Conservation (phyloP, 2,797 vertebrate species). For the Cuniculus paca region DNA sequence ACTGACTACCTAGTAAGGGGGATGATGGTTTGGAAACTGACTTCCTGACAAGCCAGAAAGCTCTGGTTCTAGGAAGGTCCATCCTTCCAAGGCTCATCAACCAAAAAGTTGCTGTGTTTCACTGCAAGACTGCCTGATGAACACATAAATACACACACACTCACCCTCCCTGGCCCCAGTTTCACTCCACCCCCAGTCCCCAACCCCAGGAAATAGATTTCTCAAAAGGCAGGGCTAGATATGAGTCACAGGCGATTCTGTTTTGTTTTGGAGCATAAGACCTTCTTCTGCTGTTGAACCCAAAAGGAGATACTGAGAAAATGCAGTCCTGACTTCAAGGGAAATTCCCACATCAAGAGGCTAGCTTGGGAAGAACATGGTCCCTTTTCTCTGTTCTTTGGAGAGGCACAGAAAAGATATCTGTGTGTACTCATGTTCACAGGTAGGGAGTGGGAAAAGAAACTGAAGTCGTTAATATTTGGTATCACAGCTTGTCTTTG, state of each 20-base stretch:
- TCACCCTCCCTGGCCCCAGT: neutral
- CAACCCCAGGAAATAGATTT: conserved; percentile 68
- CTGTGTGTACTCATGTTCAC: neutral
- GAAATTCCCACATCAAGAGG: neutral
- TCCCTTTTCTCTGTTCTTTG: neutral
- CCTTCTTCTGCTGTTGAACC: neutral
- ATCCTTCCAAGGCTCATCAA: neutral
- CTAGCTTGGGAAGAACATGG: neutral
- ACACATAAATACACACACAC: neutral
- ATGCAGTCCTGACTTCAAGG: neutral
- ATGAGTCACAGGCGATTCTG: conserved; percentile 77
- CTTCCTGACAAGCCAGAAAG: neutral
- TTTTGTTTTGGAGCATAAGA: conserved; percentile 26
- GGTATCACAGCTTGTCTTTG: neutral
- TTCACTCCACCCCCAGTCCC: neutral
- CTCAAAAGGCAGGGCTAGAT: conserved; percentile 20
- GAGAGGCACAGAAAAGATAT: rapidly evolving
- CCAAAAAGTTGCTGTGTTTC: neutral
- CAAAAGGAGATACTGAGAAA: conserved; percentile 7
- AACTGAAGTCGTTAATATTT: neutral
- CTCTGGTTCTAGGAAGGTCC: neutral
- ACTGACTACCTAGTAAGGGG: neutral
- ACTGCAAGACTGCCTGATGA: neutral
- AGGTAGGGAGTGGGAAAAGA: neutral
- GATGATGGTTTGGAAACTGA: neutral